phyloP scores from a whole-genome alignment of 2,888 invertebrate genomes.

The Bellardia pandia region DNA sequence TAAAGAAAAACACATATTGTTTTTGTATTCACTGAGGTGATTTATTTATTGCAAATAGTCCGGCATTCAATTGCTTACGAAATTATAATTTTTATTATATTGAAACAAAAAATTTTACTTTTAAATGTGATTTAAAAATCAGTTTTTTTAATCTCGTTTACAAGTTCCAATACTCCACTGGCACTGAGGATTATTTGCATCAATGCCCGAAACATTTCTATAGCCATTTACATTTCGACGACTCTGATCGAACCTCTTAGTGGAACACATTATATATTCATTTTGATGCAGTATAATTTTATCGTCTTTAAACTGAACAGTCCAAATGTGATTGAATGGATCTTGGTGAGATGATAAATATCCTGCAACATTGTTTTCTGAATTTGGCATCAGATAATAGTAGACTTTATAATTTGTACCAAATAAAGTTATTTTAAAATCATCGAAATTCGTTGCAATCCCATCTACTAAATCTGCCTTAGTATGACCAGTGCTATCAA shows the following conservation, averaged over 20 bases:
- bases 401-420: neutral
- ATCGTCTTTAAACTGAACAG: neutral
- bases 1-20: no score
- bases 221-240: constrained; percentile 17
- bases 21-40: no score
- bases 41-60: no score
- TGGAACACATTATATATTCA: constrained; percentile 10
- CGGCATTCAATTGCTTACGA: no score
- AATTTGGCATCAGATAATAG: neutral
- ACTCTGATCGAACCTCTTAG: neutral
- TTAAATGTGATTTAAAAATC: no score
- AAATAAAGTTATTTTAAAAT: constrained; percentile 4
- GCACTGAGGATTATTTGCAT: neutral
- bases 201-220: neutral
- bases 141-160: neutral
- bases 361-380: neutral
- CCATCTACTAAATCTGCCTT: constrained; percentile 1
- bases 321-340: constrained; percentile 10
- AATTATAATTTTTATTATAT: no score
- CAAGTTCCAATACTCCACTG: constrained; percentile 7
- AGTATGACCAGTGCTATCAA: neutral
- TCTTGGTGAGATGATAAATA: neutral
- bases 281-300: neutral
- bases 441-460: neutral
- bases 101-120: no score